phyloP scores from a whole-genome alignment of 1,140 invertebrate genomes.

The Nephila pilipes region DNA sequence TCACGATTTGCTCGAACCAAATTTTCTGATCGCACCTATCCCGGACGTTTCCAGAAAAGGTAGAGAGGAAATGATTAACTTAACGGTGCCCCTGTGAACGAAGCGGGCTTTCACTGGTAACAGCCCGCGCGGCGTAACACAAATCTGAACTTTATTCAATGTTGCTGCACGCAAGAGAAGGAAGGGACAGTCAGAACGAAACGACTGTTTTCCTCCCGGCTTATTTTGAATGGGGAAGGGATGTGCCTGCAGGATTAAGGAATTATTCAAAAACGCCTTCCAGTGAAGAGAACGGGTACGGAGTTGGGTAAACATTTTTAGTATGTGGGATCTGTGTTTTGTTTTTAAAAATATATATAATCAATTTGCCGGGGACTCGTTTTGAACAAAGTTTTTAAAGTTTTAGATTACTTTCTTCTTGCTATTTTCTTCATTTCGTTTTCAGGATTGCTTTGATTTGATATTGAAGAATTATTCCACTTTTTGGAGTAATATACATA shows the following conservation, averaged over 20 bases:
- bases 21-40: constrained; percentile 50
- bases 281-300: not conserved
- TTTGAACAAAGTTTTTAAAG: not conserved
- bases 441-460: not conserved
- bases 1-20: constrained; percentile 50
- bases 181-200: not conserved
- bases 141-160: constrained; percentile 71
- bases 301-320: not conserved
- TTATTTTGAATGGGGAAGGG: not conserved
- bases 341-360: not conserved
- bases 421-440: not conserved
- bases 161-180: constrained; percentile 1
- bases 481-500: too few relatives aligned
- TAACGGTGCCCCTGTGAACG: constrained; percentile 62
- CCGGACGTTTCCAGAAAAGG: not conserved
- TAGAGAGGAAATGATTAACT: constrained; percentile 55
- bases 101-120: constrained; percentile 8
- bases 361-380: not conserved
- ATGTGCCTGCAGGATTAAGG: too few relatives aligned
- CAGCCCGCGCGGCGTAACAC: not conserved
- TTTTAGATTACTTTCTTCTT: not conserved
- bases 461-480: too few relatives aligned
- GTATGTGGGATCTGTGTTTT: not conserved
- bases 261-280: too few relatives aligned
- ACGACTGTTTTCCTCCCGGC: not conserved